phyloP scores from a whole-genome alignment of 2,113 vertebrate species.

The Peromyscus californicus region DNA sequence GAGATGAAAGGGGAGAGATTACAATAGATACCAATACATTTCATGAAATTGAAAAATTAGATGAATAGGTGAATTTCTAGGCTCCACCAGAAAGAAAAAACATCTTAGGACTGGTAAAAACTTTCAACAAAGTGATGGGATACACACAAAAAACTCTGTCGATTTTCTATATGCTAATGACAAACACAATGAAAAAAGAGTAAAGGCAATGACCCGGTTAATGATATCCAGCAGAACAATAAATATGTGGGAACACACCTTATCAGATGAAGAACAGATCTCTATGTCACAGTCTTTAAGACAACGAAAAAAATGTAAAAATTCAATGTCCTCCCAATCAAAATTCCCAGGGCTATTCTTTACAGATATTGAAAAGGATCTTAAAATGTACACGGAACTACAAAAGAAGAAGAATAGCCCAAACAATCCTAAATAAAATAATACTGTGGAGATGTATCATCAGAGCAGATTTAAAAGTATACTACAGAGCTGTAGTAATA shows the following conservation, averaged over 20 bases:
- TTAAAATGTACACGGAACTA: background rate
- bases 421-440: background rate
- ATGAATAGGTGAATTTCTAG: background rate
- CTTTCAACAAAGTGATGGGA: background rate
- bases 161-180: background rate
- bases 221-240: background rate
- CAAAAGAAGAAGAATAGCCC: background rate
- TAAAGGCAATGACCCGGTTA: background rate
- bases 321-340: background rate
- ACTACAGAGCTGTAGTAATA: background rate
- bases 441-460: too few relatives aligned
- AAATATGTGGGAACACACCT: background rate
- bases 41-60: background rate
- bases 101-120: background rate
- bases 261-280: background rate
- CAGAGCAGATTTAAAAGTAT: background rate
- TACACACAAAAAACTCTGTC: background rate
- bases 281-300: background rate
- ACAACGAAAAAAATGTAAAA: background rate
- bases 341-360: background rate
- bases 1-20: background rate
- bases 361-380: background rate
- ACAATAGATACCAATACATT: background rate
- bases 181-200: background rate
- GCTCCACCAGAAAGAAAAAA: background rate